A percentile compares a stretch with the other conserved stretches of the same genome.
phyloP scores from a whole-genome alignment of 2,888 invertebrate genomes.

The Galeruca laticollis region DNA sequence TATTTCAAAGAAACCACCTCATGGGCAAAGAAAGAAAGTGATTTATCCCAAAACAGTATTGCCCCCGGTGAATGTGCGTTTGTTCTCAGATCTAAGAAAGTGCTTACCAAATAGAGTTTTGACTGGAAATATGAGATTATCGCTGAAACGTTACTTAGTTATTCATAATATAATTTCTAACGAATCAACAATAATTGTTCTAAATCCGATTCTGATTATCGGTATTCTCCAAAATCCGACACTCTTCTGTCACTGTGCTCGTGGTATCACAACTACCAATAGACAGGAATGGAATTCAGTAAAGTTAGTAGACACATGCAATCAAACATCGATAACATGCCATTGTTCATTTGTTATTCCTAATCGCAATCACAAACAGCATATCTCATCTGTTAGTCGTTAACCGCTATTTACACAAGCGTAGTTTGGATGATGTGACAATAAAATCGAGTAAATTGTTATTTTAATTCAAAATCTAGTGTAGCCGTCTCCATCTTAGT shows the following conservation, averaged over 20 bases:
- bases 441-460: not conserved
- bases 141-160: too few relatives aligned
- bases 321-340: conserved; percentile 18
- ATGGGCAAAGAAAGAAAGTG: too few relatives aligned
- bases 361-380: not conserved
- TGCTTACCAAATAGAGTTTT: too few relatives aligned
- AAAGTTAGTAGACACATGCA: not conserved
- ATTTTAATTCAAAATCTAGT: too few relatives aligned
- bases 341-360: conserved; percentile 20
- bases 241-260: not conserved
- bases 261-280: not conserved
- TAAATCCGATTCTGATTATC: not conserved
- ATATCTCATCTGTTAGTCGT: not conserved
- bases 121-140: too few relatives aligned
- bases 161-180: too few relatives aligned
- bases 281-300: conserved; percentile 9
- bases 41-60: too few relatives aligned
- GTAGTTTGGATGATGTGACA: not conserved
- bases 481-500: too few relatives aligned
- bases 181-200: not conserved
- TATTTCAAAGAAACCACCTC: too few relatives aligned
- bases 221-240: not conserved
- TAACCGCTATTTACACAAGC: not conserved
- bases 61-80: too few relatives aligned
- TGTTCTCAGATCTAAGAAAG: too few relatives aligned